Conservation (phyloP, 2,797 vertebrate species). For the Pipistrellus pipistrellus region DNA sequence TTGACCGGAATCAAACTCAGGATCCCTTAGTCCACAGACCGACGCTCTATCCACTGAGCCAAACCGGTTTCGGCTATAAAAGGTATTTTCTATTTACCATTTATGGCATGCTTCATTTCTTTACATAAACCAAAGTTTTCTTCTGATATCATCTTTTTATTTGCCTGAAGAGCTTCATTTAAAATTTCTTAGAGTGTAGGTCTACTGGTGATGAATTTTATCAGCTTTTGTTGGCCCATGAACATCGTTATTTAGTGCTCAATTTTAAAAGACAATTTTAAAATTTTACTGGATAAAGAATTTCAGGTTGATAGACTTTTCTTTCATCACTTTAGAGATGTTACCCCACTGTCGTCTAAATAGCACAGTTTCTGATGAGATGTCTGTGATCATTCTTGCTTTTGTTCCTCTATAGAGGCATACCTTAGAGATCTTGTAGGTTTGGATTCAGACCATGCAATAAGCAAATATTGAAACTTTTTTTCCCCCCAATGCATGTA, state of each 20-base stretch:
- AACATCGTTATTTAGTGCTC: slow-evolving; percentile 4
- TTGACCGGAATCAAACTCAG: too few species aligned
- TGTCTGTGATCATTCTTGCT: slow-evolving; percentile 29
- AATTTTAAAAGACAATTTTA: slow-evolving; percentile 50
- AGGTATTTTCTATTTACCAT: not conserved
- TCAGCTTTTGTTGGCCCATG: slow-evolving; percentile 42
- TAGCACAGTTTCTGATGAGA: slow-evolving; percentile 32
- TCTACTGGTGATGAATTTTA: slow-evolving; percentile 13
- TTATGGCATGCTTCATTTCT: not conserved
- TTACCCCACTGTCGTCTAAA: slow-evolving; percentile 37
- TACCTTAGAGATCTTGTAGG: not conserved
- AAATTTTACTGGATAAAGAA: slow-evolving; percentile 37
- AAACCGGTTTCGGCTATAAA: too few species aligned
- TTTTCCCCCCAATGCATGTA: not conserved
- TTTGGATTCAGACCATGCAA: not conserved
- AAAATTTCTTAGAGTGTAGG: not conserved
- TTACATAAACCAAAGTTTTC: slow-evolving; percentile 9
- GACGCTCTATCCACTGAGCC: too few species aligned
- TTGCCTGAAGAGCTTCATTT: slow-evolving; percentile 5
- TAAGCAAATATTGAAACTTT: not conserved
- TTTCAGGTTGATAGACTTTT: slow-evolving; percentile 17
- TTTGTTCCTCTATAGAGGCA: not conserved
- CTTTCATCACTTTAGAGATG: slow-evolving; percentile 37
- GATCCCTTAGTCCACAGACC: too few species aligned
- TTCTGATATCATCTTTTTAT: slow-evolving; percentile 29